Conservation (phyloP, 2,113 vertebrate genomes). For the Mesitornis unicolor region DNA sequence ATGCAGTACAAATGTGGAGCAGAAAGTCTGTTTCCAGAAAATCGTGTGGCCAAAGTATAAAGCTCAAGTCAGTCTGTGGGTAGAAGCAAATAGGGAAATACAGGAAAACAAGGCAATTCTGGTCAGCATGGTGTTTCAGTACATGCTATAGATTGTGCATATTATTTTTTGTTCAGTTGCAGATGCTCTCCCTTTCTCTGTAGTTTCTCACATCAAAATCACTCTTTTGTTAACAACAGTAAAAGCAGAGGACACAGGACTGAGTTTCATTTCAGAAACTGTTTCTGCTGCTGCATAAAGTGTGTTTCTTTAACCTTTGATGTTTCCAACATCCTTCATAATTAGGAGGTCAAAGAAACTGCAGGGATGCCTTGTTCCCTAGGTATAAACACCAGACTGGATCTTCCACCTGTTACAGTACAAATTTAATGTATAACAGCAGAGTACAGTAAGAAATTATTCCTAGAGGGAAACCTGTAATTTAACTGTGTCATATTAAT, state of each 20-base stretch:
- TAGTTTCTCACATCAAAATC: neutral
- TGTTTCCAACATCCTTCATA: neutral
- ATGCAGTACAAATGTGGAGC: neutral
- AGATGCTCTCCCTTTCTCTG: neutral
- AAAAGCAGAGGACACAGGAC: neutral
- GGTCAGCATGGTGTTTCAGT: neutral
- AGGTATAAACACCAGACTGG: neutral
- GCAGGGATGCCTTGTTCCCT: neutral
- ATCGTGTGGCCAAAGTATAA: neutral
- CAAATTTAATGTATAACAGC: neutral
- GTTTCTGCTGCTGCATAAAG: neutral
- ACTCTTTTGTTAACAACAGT: neutral
- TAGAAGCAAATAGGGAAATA: neutral
- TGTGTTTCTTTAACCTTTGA: neutral
- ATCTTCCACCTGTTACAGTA: neutral
- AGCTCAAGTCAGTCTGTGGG: neutral
- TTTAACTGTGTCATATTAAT: neutral
- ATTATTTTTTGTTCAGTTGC: neutral
- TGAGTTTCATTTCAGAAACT: neutral
- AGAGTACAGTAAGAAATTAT: neutral
- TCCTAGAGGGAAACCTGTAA: neutral
- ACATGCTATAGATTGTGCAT: neutral
- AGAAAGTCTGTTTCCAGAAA: neutral
- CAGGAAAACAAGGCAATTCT: neutral
- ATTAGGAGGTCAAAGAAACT: neutral